Conservation (phyloP, 2,797 vertebrate genomes). For the Bufotes viridis region DNA sequence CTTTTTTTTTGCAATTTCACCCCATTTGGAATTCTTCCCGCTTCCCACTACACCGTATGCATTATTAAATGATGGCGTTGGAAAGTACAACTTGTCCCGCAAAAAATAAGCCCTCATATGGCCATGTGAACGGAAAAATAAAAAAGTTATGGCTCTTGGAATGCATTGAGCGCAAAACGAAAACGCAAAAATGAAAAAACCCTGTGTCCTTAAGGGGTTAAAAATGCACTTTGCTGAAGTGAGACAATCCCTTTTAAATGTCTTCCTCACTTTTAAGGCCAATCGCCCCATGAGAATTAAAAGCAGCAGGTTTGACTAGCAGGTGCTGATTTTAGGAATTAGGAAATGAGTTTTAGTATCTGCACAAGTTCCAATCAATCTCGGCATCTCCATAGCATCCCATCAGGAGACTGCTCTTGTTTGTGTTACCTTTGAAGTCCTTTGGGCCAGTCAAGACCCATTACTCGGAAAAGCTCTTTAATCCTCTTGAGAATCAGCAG, state of each 20-base stretch:
- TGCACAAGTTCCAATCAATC: slow-evolving; percentile 47
- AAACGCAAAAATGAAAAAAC: too few relatives aligned
- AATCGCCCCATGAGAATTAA: background rate
- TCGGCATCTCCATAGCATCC: slow-evolving; percentile 4
- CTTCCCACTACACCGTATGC: too few relatives aligned
- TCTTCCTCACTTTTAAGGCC: background rate
- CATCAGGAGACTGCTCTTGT: slow-evolving; percentile 18
- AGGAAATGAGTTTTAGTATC: slow-evolving; percentile 47
- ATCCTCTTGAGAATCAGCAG: slow-evolving; percentile 50
- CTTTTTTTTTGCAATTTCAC: too few relatives aligned
- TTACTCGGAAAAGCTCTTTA: slow-evolving; percentile 47
- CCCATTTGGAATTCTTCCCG: too few relatives aligned
- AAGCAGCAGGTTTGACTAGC: background rate
- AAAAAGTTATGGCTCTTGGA: too few relatives aligned
- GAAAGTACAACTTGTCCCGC: too few relatives aligned
- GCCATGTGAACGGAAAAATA: too few relatives aligned
- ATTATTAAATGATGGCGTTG: too few relatives aligned
- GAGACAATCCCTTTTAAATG: background rate
- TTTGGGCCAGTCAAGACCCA: slow-evolving; percentile 30
- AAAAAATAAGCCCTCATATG: too few relatives aligned
- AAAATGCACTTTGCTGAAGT: too few relatives aligned
- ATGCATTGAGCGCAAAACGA: too few relatives aligned
- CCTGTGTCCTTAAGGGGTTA: too few relatives aligned
- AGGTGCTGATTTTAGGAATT: slow-evolving; percentile 16
- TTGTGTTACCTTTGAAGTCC: slow-evolving; percentile 29